Conservation (phyloP, 2,797 vertebrate genomes). For the Macrochelys suwanniensis region DNA sequence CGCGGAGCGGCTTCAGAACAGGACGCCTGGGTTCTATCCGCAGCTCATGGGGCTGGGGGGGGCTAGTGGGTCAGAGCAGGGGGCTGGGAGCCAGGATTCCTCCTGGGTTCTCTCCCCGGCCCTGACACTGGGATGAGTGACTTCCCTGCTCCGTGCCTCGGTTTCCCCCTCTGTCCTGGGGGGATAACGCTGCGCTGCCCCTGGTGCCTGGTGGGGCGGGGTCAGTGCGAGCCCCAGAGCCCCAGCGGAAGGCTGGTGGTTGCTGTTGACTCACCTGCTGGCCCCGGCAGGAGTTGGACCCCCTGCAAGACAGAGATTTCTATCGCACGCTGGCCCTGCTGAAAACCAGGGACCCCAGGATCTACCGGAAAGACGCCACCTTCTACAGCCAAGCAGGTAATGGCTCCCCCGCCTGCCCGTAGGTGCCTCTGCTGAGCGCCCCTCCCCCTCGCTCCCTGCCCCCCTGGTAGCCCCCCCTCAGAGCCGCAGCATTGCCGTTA, state of each 20-base stretch:
- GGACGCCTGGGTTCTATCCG: not conserved
- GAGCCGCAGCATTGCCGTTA: not conserved
- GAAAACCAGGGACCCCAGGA: slow-evolving; percentile 92
- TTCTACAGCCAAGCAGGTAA: slow-evolving; percentile 86
- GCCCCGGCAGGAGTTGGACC: slow-evolving; percentile 86
- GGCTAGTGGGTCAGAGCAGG: not conserved
- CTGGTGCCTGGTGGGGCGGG: not conserved
- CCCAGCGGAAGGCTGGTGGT: not conserved
- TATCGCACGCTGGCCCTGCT: slow-evolving; percentile 91
- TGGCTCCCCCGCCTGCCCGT: not conserved
- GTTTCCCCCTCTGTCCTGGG: not conserved
- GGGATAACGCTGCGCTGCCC: not conserved
- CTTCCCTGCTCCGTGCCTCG: not conserved
- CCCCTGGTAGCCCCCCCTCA: not conserved
- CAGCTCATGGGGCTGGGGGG: not conserved
- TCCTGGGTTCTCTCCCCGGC: not conserved
- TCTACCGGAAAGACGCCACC: slow-evolving; percentile 86
- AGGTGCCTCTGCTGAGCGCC: not conserved
- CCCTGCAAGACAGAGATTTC: slow-evolving; percentile 88
- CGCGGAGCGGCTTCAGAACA: not conserved
- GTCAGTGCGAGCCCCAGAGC: not conserved
- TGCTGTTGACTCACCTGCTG: not conserved
- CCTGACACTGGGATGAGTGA: not conserved
- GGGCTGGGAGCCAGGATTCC: not conserved
- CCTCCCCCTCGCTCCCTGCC: not conserved